phyloP scores from a whole-genome alignment of 1,140 invertebrate species.

The Drosophila repletoides region DNA sequence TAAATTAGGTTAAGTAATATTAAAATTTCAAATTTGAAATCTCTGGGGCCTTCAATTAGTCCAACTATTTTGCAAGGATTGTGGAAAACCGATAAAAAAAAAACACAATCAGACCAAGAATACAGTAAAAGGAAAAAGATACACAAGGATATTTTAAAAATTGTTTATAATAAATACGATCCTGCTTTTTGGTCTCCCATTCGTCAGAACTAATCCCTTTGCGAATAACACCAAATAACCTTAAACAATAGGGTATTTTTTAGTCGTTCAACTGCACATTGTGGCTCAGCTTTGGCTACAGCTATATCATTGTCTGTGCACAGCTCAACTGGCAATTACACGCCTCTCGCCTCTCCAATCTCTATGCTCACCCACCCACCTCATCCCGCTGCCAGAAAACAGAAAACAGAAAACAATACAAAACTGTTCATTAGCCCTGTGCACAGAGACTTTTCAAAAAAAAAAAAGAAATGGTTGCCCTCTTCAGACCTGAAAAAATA shows the following conservation, averaged over 20 bases:
- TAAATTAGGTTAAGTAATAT: too few species aligned
- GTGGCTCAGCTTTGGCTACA: not conserved
- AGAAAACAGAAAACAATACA: not conserved
- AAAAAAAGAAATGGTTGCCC: constrained; percentile 16
- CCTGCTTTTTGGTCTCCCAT: too few species aligned
- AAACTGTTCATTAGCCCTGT: constrained; percentile 45
- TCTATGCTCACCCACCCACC: not conserved
- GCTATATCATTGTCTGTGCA: not conserved
- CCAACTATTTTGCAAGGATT: too few species aligned
- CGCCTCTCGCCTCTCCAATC: constrained; percentile 1
- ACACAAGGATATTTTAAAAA: too few species aligned
- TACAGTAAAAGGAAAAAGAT: not conserved
- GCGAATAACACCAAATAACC: too few species aligned
- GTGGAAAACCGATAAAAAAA: too few species aligned
- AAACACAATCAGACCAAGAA: too few species aligned
- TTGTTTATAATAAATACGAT: too few species aligned
- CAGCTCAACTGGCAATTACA: constrained; percentile 37
- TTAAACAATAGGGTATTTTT: not conserved
- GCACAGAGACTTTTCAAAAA: constrained; percentile 15
- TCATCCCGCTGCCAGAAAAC: not conserved
- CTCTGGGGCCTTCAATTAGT: too few species aligned
- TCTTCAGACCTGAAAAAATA: not conserved
- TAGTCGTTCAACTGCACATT: too few species aligned
- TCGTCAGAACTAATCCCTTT: too few species aligned
- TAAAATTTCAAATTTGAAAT: too few species aligned